Base-by-base conservation (phyloP, 2,797 vertebrate species). In the Labeo calbasu region DNA sequence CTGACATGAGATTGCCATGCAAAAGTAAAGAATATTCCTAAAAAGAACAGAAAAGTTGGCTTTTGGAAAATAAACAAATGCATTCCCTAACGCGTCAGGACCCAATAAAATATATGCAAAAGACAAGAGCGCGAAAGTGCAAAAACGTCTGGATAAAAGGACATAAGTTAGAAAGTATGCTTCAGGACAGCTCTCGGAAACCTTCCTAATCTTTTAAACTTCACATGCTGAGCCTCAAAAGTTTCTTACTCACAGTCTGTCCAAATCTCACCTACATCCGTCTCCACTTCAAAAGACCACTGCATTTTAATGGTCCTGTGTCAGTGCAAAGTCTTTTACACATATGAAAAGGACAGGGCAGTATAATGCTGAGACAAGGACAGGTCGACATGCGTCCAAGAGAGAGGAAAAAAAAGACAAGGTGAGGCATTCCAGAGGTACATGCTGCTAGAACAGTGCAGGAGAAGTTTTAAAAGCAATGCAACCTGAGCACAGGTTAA, bases 311-410 rank as follows among this genome's bases (percentile, higher is more conserved):
- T 63, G 78, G 61, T 23, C 51, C 36, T 48, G 14, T 40, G 51
- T 59, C 51, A 75, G 51, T 55, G 55, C 40, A 43, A 46, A 70
- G 87, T 84, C 91, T 86, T 88, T 81, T 85, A 70, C 65, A 82
- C 32, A 14, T 6, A 23, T 32, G n/a, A 57, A 40, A 91, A 85
- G 86, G 92, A 90, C 91, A 89, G 88, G 92, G 92, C 88, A 91
- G 82, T 90, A 94, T 90, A 93, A 90, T 10, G 80, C 91, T 90
- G 92, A 93, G 91, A 91, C 88, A 92, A 88, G 90, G 92, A 92
- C 90, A 93, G 93, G 92, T 91, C 91, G 63, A 93, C 96, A 96
- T 96, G 96, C 95, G 94, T 92, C 89, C 88, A 93, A 88, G 90
- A 91, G 86, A 91, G 84, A 81, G 23, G 66, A n/a, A 43, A 92